Evolutionary conservation across 2,797 vertebrate species (phyloP), one percentile per base, ranked within the genome.

Genomic region (Otus scops): DNA sequence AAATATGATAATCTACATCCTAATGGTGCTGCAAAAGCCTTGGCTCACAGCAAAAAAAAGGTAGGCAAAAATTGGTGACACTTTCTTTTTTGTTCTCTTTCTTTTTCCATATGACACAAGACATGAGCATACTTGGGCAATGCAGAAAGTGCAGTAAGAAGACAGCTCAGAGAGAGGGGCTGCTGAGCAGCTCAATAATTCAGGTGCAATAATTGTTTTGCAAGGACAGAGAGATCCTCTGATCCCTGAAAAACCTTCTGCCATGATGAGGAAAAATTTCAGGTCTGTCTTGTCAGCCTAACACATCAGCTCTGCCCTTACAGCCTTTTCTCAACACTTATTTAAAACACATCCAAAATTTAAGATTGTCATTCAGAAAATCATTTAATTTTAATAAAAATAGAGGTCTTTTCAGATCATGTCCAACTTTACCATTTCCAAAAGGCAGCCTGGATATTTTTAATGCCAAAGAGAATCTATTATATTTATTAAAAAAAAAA

Each of bases 1-100:
- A 98, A 98, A 98, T 98, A 98, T 98, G 98, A 98, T 98, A 97
- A 98, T 98, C 98, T 98, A 98, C 97, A 98, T 98, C 97, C 97
- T 98, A 98, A 98, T 98, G 98, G 98, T 97, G 96, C 98, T 97
- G 97, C 97, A 97, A 97, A 96, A 98, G 96, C 97, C 97, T 97
- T 97, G 98, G 97, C 97, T 98, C 97, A 96, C 85, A 98, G 98
- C 75, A 96, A 97, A 97, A 95, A 97, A 97, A 97, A 98, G 97
- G 97, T 98, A 97, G 97, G 97, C 93, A 97, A 98, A 93, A 98
- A 98, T 89, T 97, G 97, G 97, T 88, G 88, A 92, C 95, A 97
- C 94, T 98, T 97, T 96, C 97, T 96, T 93, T 97, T 97, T 97
- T 96, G 89, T 95, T 97, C 97, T 96, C 83, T 95, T 82, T 64